Evolutionary conservation across 2,888 invertebrate genomes (phyloP).

Genomic region (Archips xylosteana): DNA sequence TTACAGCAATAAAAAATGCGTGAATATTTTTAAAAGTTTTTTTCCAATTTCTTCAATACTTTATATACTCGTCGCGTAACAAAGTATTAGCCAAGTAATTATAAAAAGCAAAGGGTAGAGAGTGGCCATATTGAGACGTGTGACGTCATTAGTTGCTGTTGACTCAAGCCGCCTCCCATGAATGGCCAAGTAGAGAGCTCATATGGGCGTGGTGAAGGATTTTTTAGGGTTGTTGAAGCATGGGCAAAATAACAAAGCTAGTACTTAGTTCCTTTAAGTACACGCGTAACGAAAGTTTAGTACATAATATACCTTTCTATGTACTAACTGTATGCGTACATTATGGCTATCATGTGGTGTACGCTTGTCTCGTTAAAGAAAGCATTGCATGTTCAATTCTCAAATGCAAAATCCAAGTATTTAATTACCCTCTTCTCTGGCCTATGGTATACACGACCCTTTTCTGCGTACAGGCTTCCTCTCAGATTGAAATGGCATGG

Average conservation of each 20-base stretch:
- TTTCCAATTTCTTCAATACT: slow-evolving; percentile 8
- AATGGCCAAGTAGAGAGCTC: slow-evolving; percentile 63
- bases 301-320: background rate
- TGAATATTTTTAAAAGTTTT: background rate
- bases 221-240: slow-evolving; percentile 4
- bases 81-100: slow-evolving; percentile 62
- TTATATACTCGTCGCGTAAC: slow-evolving; percentile 41
- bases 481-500: too few relatives aligned
- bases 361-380: too few relatives aligned
- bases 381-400: too few relatives aligned
- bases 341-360: too few relatives aligned
- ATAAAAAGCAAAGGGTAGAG: slow-evolving; percentile 70
- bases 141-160: slow-evolving; percentile 82
- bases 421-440: too few relatives aligned
- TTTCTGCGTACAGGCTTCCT: too few relatives aligned
- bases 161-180: slow-evolving; percentile 77
- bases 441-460: too few relatives aligned
- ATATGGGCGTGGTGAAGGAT: slow-evolving; percentile 65
- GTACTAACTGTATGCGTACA: too few relatives aligned
- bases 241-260: background rate
- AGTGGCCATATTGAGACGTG: slow-evolving; percentile 75
- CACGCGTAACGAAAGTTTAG: background rate
- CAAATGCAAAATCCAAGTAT: too few relatives aligned
- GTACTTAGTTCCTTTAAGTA: background rate
- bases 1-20: too few relatives aligned